phyloP scores from a whole-genome alignment of 2,888 invertebrate genomes.

The Ophion ventricosus region DNA sequence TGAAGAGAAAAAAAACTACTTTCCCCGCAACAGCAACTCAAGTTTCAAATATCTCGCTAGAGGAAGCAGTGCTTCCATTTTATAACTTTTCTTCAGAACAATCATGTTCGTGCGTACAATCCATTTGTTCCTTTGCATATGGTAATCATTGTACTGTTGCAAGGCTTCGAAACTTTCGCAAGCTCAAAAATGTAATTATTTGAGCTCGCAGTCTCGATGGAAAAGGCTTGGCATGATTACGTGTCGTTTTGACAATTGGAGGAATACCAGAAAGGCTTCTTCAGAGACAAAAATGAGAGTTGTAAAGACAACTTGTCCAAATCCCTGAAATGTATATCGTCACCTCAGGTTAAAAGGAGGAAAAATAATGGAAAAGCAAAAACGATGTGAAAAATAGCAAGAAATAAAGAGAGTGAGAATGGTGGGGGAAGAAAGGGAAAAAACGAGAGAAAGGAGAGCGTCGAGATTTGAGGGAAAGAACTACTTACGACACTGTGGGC shows the following conservation, averaged over 20 bases:
- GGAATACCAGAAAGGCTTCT: slow-evolving; percentile 40
- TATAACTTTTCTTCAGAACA: not conserved
- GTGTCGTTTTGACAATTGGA: slow-evolving; percentile 61
- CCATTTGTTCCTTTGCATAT: not conserved
- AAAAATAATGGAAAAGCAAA: slow-evolving; percentile 31
- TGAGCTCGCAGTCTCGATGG: not conserved
- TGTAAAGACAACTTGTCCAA: slow-evolving; percentile 31
- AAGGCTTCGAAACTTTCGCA: not conserved
- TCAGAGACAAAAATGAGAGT: slow-evolving; percentile 28
- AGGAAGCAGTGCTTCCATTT: not conserved
- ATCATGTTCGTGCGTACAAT: not conserved
- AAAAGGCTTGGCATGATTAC: slow-evolving; percentile 22
- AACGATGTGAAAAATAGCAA: slow-evolving; percentile 40
- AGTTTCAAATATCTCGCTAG: not conserved
- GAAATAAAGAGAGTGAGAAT: slow-evolving; percentile 14
- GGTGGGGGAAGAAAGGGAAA: slow-evolving; percentile 8
- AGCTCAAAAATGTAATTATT: not conserved
- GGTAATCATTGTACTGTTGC: not conserved
- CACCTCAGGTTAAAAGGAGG: not conserved
- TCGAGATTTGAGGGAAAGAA: slow-evolving; percentile 63
- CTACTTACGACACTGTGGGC: slow-evolving; percentile 61
- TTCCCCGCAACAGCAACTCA: not conserved
- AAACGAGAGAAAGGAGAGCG: slow-evolving; percentile 4
- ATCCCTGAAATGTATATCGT: slow-evolving; percentile 29
- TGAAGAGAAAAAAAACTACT: not conserved